phyloP scores from a whole-genome alignment of 2,113 vertebrate genomes.

The Nycticryphes semicollaris region DNA sequence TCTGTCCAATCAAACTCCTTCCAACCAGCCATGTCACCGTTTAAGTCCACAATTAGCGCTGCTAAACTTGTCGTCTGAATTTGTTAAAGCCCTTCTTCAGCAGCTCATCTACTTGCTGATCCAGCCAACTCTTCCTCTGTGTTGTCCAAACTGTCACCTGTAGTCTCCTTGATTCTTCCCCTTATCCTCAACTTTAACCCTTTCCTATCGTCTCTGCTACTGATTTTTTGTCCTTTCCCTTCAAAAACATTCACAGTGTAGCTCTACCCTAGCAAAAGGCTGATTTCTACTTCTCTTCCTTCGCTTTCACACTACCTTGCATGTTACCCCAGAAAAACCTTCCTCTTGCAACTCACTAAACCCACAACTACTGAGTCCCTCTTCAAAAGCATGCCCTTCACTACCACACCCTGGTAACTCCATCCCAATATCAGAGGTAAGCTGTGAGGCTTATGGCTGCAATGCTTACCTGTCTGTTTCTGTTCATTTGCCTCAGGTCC shows the following conservation, averaged over 20 bases:
- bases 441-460: background rate
- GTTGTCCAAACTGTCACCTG: background rate
- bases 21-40: background rate
- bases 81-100: background rate
- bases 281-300: background rate
- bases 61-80: background rate
- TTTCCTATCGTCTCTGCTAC: background rate
- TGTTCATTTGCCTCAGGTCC: background rate
- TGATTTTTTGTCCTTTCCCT: background rate
- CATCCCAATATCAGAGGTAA: background rate
- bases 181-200: background rate
- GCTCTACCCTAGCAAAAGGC: background rate
- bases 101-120: background rate
- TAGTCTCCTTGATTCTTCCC: background rate
- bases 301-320: background rate
- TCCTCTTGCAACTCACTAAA: background rate
- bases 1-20: background rate
- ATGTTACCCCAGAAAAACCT: background rate
- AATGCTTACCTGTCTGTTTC: background rate
- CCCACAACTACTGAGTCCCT: background rate
- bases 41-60: background rate
- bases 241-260: background rate
- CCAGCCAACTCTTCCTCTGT: background rate
- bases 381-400: background rate
- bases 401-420: fast-evolving